Percentiles rank a stretch among this genome's conserved stretches.
phyloP scores from a whole-genome alignment of 2,888 invertebrate species.

The Lamproptera curius region DNA sequence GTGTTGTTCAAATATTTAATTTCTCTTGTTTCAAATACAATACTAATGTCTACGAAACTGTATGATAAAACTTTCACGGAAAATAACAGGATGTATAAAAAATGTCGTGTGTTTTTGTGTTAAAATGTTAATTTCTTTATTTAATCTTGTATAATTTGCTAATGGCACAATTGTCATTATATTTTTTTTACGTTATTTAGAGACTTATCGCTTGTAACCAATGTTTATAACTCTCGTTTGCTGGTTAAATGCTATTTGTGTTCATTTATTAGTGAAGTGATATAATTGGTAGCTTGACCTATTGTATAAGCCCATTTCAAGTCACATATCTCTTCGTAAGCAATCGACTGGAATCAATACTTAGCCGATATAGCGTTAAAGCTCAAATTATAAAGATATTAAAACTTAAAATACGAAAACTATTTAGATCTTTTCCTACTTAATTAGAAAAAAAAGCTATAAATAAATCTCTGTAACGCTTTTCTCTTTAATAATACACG shows the following conservation, averaged over 20 bases:
- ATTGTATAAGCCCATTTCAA: constrained; percentile 10
- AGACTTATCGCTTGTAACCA: too few relatives aligned
- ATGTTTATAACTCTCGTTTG: too few relatives aligned
- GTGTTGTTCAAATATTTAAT: not conserved
- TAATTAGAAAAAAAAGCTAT: not conserved
- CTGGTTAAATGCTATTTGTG: constrained; percentile 17
- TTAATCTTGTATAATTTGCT: not conserved
- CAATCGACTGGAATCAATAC: constrained; percentile 8
- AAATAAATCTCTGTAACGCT: constrained; percentile 11
- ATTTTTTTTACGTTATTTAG: not conserved
- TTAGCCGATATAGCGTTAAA: not conserved
- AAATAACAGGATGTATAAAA: too few relatives aligned
- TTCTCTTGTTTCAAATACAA: not conserved
- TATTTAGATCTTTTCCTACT: constrained; percentile 6
- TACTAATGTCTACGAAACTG: too few relatives aligned
- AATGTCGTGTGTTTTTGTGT: too few relatives aligned
- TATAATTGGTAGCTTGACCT: not conserved
- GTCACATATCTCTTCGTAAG: constrained; percentile 13
- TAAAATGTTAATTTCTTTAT: not conserved
- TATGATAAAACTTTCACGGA: too few relatives aligned
- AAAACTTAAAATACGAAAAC: not conserved
- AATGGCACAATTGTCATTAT: not conserved
- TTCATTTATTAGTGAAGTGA: constrained; percentile 11
- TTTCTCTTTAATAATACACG: constrained; percentile 12
- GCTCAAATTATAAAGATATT: constrained; percentile 10